phyloP scores from a whole-genome alignment of 2,888 invertebrate species.

The Limenitis arthemis region DNA sequence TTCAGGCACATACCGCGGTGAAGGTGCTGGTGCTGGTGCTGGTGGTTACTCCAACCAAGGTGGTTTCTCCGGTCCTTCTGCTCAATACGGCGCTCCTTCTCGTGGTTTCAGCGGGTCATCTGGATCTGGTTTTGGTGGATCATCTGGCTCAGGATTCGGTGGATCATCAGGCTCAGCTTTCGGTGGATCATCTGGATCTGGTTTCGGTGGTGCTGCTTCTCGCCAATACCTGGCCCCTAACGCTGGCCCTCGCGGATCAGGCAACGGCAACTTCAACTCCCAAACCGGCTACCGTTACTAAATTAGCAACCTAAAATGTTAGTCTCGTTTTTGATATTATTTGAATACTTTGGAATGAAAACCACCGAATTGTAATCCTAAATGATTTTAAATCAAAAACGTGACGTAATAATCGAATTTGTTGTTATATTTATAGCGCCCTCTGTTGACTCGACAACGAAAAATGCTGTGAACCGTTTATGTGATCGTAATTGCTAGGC shows the following conservation, averaged over 20 bases:
- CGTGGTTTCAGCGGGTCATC: slow-evolving; percentile 30
- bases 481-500: slow-evolving; percentile 30
- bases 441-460: slow-evolving; percentile 21
- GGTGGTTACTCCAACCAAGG: slow-evolving; percentile 31
- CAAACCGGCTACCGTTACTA: slow-evolving; percentile 63
- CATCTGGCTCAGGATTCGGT: slow-evolving; percentile 20
- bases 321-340: slow-evolving; percentile 5
- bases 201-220: slow-evolving; percentile 45
- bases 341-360: slow-evolving; percentile 2
- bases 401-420: slow-evolving; percentile 7
- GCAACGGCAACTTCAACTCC: slow-evolving; percentile 60
- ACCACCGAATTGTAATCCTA: slow-evolving; percentile 14
- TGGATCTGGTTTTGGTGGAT: slow-evolving; percentile 17
- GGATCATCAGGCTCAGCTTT: slow-evolving; percentile 26
- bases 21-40: slow-evolving; percentile 42
- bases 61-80: slow-evolving; percentile 28
- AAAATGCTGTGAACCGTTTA: slow-evolving; percentile 32
- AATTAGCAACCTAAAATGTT: slow-evolving; percentile 21
- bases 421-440: slow-evolving; percentile 17
- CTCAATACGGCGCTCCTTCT: slow-evolving; percentile 30
- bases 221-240: slow-evolving; percentile 62
- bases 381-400: neutral
- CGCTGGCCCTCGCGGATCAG: slow-evolving; percentile 49
- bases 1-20: slow-evolving; percentile 61
- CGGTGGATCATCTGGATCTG: slow-evolving; percentile 36